Base-by-base conservation (phyloP, 2,888 invertebrate genomes). In the Ceriagrion tenellum region DNA sequence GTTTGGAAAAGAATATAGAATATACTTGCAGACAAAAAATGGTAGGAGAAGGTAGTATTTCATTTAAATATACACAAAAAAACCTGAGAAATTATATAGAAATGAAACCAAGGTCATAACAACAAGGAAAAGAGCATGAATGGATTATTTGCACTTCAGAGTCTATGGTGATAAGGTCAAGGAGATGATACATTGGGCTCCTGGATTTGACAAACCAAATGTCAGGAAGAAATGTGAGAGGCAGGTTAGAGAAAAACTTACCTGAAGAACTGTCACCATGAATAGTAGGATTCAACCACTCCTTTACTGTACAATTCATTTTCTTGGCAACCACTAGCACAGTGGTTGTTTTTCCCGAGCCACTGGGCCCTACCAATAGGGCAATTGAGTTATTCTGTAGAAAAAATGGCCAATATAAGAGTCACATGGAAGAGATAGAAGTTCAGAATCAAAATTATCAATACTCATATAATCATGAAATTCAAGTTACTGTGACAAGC, bases 341-440 rank as follows among this genome's bases (percentile, higher is more conserved):
- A 20, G 93, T 74, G 0, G 69, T n/a, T 1, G 93, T 93, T 55
- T 93, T 93, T 13, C 93, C 93, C 47, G 40, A 8, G 18, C 93
- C 93, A 47, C 93, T 93, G 0, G 93, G 93, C 4, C 93, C 93
- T 26, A 63, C 47, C n/a, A 93, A 47, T 16, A 93, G 10, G 0
- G 47, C 93, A 47, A 93, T 18, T 16, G 93, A 74, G 35, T 40
- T 74, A 30, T 20, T 26, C 93, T 93, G n/a, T n/a, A 74, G 59
- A 20, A 91, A n/a, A 91, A 30, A 30, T 12, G 3, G 59, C 16
- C 30, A 81, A 13, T 4, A n/a, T 69, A 26, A 26, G 10, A 26
- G n/a, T 26, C 0, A 26, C 69, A n/a, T 26, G n/a, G 0, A n/a
- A n/a, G n/a, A 69, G 10, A 69, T 26, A 26, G 8, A 47, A 47